These are phyloP conservation scores for Opisthocomus hoazin DNA, from an alignment of 2,113 vertebrate genomes.

Conservation along the genomic window DNA sequence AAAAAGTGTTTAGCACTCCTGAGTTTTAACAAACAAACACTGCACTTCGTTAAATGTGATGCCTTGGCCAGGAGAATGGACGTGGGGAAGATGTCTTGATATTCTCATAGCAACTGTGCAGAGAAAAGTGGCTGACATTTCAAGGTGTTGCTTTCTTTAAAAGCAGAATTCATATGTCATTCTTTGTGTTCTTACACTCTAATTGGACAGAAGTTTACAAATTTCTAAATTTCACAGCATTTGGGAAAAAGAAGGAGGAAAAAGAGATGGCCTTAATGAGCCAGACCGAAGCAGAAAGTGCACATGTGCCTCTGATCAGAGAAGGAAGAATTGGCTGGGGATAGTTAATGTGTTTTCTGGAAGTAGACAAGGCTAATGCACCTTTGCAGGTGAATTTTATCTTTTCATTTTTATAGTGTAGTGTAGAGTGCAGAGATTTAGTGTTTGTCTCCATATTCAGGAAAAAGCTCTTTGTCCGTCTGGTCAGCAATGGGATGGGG, in stretches of 20 bases:
- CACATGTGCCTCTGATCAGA: background rate
- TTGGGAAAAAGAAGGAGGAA: background rate
- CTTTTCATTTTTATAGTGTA: background rate
- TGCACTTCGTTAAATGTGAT: background rate
- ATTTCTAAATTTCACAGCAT: background rate
- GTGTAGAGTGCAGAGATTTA: background rate
- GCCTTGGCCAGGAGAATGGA: background rate
- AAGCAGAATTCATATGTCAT: background rate
- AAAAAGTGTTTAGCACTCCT: background rate
- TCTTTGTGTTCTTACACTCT: background rate
- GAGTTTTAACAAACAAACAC: background rate
- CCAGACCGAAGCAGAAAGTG: background rate
- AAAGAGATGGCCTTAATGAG: background rate
- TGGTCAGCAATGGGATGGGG: background rate
- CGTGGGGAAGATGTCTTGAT: background rate
- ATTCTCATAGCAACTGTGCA: background rate
- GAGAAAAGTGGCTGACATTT: background rate
- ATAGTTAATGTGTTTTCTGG: background rate
- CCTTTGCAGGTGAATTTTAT: background rate
- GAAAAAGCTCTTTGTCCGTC: background rate
- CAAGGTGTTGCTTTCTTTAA: background rate
- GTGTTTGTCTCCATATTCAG: background rate
- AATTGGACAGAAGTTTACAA: background rate
- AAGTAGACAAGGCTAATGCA: background rate
- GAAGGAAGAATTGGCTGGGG: background rate